These are phyloP conservation scores for Myiotriccus ornatus DNA, from an alignment of 2,797 vertebrate genomes.

Conservation along the genomic window DNA sequence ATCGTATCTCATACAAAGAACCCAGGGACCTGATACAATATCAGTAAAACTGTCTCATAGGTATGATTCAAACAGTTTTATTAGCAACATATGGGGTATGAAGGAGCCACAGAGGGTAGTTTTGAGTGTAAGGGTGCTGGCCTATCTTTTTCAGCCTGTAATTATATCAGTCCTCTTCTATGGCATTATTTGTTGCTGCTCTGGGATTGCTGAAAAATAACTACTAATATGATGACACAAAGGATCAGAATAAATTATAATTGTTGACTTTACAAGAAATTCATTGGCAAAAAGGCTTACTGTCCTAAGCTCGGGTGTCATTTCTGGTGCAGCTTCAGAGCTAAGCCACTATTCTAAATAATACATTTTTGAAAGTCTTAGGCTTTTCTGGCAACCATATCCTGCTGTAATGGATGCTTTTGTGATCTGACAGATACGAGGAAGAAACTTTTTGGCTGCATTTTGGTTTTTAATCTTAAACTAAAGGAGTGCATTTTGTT, in stretches of 20 bases:
- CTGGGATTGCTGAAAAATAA: slow-evolving; percentile 73
- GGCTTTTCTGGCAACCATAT: neutral
- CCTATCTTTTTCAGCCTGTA: slow-evolving; percentile 69
- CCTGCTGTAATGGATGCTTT: neutral
- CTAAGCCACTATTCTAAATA: neutral
- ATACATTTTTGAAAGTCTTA: neutral
- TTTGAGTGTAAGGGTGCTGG: slow-evolving; percentile 71
- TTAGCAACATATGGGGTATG: slow-evolving; percentile 76
- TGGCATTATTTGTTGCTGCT: slow-evolving; percentile 72
- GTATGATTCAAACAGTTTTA: slow-evolving; percentile 76
- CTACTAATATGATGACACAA: slow-evolving; percentile 67
- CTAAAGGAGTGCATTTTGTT: neutral
- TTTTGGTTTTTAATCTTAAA: slow-evolving; percentile 11
- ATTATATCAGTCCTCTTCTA: slow-evolving; percentile 66
- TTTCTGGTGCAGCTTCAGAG: slow-evolving; percentile 38
- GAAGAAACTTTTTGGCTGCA: neutral
- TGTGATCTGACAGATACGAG: neutral
- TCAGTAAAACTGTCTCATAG: slow-evolving; percentile 75
- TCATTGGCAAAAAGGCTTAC: slow-evolving; percentile 61
- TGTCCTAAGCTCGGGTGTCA: slow-evolving; percentile 5
- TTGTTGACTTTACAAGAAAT: slow-evolving; percentile 69
- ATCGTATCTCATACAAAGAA: slow-evolving; percentile 67
- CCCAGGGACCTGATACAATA: slow-evolving; percentile 58
- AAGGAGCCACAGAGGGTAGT: slow-evolving; percentile 75
- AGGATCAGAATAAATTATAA: slow-evolving; percentile 72